Evolutionary conservation across 2,888 invertebrate species (phyloP).

Genomic region (Venusia cambrica): DNA sequence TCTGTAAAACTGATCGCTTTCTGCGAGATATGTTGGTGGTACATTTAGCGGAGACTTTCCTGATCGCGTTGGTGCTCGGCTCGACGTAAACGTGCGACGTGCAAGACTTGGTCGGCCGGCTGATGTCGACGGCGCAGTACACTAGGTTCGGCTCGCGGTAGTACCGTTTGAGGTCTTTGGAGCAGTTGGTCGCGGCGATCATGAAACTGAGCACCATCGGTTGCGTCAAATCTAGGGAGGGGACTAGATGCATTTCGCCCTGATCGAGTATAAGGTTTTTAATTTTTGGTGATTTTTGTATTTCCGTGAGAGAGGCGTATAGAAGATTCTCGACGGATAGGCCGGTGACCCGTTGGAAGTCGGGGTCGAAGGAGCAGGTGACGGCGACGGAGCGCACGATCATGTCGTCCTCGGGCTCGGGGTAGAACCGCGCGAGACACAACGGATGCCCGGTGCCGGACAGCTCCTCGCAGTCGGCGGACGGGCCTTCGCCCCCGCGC

Average conservation of each 20-base stretch:
- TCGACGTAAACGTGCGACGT: constrained; percentile 48
- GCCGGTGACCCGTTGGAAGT: constrained; percentile 51
- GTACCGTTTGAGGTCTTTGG: constrained; percentile 37
- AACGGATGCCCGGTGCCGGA: constrained; percentile 50
- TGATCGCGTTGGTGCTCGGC: constrained; percentile 44
- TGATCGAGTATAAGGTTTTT: constrained; percentile 49
- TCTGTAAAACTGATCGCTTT: constrained; percentile 42
- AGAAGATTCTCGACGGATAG: constrained; percentile 44
- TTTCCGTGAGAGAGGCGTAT: constrained; percentile 41
- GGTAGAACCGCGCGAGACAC: constrained; percentile 57
- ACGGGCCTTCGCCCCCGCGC: constrained; percentile 36
- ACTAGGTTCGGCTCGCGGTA: constrained; percentile 33
- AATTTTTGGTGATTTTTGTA: constrained; percentile 43
- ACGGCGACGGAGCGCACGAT: constrained; percentile 45
- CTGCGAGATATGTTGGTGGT: constrained; percentile 26
- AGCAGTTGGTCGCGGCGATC: constrained; percentile 52
- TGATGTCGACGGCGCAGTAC: constrained; percentile 43
- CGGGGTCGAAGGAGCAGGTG: constrained; percentile 54
- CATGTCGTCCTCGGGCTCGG: constrained; percentile 56
- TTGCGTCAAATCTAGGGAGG: constrained; percentile 45
- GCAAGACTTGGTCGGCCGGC: constrained; percentile 43
- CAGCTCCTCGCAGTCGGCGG: constrained; percentile 56
- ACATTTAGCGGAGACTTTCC: constrained; percentile 41
- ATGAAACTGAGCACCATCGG: constrained; percentile 53
- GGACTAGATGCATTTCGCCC: constrained; percentile 54